phyloP scores from a whole-genome alignment of 1,140 invertebrate species.

The Drosophila kurseongensis region DNA sequence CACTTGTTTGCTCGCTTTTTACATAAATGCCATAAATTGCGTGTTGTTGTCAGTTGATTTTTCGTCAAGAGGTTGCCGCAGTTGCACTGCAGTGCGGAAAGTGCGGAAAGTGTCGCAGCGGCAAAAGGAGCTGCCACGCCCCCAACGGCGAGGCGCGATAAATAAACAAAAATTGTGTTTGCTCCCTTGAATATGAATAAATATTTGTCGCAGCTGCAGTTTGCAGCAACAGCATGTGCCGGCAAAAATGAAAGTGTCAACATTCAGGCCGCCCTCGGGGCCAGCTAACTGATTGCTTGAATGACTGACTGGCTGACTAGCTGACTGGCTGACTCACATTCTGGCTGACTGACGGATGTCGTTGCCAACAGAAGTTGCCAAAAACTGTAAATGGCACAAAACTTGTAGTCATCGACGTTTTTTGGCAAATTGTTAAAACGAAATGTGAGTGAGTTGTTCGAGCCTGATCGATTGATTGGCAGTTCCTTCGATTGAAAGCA shows the following conservation, averaged over 20 bases:
- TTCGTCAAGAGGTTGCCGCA: conserved; percentile 42
- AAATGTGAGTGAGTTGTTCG: conserved; percentile 64
- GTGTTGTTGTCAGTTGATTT: conserved; percentile 61
- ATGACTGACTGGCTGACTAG: conserved; percentile 44
- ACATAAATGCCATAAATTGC: conserved; percentile 76
- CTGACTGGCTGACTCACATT: conserved; percentile 27
- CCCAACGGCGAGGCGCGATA: conserved; percentile 21
- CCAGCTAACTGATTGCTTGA: conserved; percentile 45
- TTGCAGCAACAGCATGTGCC: conserved; percentile 43
- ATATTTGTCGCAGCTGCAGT: conserved; percentile 62
- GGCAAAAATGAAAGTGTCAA: conserved; percentile 57
- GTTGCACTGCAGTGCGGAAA: conserved; percentile 35
- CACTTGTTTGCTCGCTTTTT: conserved; percentile 50
- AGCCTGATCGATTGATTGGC: conserved; percentile 39
- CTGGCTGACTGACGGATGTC: conserved; percentile 32
- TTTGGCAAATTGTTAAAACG: conserved; percentile 51
- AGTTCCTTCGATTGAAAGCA: conserved; percentile 24
- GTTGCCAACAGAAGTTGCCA: conserved; percentile 51
- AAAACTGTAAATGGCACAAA: conserved; percentile 42
- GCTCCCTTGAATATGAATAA: conserved; percentile 59
- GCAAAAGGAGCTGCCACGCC: conserved; percentile 30
- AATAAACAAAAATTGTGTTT: conserved; percentile 58
- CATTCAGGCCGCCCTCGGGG: conserved; percentile 46
- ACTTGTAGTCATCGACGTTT: conserved; percentile 33
- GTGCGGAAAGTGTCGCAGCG: conserved; percentile 58